Evolutionary conservation across 2,888 invertebrate species (phyloP).

Genomic region (Pristionchus japonicus): DNA sequence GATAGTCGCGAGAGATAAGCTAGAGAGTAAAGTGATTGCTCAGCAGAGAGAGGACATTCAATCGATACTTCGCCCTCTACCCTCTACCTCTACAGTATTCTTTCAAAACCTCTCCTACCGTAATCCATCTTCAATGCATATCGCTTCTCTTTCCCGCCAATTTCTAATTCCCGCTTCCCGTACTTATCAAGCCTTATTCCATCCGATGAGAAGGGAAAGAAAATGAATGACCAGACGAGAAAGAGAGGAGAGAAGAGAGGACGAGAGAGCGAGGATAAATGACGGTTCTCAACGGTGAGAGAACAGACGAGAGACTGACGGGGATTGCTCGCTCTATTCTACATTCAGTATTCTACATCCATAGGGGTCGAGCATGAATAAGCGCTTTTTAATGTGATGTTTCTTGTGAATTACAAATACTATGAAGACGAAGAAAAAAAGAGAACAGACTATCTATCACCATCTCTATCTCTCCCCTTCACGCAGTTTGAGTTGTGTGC

Average conservation of each 20-base stretch:
- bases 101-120: too few relatives aligned
- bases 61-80: neutral
- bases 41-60: neutral
- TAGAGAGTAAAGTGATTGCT: conserved; percentile 17
- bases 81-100: too few relatives aligned
- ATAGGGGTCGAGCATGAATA: neutral
- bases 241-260: neutral
- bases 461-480: neutral
- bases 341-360: neutral
- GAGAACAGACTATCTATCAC: too few relatives aligned
- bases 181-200: conserved; percentile 27
- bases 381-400: too few relatives aligned
- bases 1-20: conserved; percentile 15
- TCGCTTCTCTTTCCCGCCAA: neutral
- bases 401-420: too few relatives aligned
- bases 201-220: neutral
- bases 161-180: conserved; percentile 8
- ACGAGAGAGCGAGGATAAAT: neutral
- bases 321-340: neutral
- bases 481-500: neutral
- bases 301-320: neutral
- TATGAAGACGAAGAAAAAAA: neutral
- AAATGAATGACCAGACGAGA: neutral
- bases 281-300: neutral
- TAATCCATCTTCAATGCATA: neutral